Conservation (phyloP, 2,888 invertebrate genomes). For the Microplitis manilae region DNA sequence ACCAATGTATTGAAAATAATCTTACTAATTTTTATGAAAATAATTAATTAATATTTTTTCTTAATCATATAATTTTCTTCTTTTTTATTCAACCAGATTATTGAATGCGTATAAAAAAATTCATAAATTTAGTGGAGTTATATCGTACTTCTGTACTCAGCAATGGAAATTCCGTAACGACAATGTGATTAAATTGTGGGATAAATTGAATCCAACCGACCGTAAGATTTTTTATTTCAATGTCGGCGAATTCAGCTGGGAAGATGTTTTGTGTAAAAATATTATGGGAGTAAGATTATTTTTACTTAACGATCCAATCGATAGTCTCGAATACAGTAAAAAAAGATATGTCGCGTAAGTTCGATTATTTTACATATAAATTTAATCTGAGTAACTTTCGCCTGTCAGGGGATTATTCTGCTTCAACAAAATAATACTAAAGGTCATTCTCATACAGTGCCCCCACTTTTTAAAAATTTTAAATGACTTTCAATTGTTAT, state of each 20-base stretch:
- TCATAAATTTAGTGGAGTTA: constrained; percentile 79
- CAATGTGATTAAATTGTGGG: constrained; percentile 77
- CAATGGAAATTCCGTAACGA: constrained; percentile 82
- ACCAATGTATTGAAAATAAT: constrained; percentile 74
- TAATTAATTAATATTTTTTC: not conserved
- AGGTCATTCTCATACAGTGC: too few relatives aligned
- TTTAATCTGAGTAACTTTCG: too few relatives aligned
- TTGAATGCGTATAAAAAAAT: constrained; percentile 81
- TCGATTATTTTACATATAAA: too few relatives aligned
- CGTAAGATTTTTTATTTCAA: constrained; percentile 80
- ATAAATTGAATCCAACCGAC: constrained; percentile 75
- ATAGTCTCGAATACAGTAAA: constrained; percentile 77
- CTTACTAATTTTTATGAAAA: not conserved
- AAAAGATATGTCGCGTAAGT: constrained; percentile 65
- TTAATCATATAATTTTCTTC: constrained; percentile 24
- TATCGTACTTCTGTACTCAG: constrained; percentile 84
- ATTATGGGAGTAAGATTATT: constrained; percentile 82
- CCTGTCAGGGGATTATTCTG: too few relatives aligned
- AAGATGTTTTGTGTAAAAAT: constrained; percentile 70
- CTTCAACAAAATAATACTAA: too few relatives aligned
- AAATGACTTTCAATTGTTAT: too few relatives aligned
- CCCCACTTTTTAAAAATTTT: too few relatives aligned
- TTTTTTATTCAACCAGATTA: constrained; percentile 74
- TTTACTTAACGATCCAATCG: constrained; percentile 83
- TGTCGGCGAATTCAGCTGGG: constrained; percentile 81